These are phyloP conservation scores for Bos taurus DNA, from an alignment of 2,113 vertebrate genomes.

Conservation along the genomic window ARS-UCD2.0 NC_037330.1:62904001-62904500, in stretches of 20 bases:
- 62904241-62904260: not conserved
- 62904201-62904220: not conserved
- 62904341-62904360: not conserved
- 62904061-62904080: not conserved
- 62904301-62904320: not conserved
- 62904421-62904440: not conserved
- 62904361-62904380: not conserved
- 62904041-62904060: not conserved
- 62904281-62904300: not conserved
- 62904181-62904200: not conserved
- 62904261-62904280: not conserved
- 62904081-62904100: fast-evolving
- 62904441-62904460: not conserved
- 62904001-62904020: not conserved
- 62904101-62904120: no score
- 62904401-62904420: not conserved
- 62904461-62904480: not conserved
- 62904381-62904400: not conserved
- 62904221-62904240: not conserved
- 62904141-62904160: not conserved
- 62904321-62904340: not conserved
- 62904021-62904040: not conserved
- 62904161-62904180: not conserved
- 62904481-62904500: not conserved
- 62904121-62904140: not conserved